phyloP scores from a whole-genome alignment of 2,113 vertebrate species.

The Emydocephalus ijimae region DNA sequence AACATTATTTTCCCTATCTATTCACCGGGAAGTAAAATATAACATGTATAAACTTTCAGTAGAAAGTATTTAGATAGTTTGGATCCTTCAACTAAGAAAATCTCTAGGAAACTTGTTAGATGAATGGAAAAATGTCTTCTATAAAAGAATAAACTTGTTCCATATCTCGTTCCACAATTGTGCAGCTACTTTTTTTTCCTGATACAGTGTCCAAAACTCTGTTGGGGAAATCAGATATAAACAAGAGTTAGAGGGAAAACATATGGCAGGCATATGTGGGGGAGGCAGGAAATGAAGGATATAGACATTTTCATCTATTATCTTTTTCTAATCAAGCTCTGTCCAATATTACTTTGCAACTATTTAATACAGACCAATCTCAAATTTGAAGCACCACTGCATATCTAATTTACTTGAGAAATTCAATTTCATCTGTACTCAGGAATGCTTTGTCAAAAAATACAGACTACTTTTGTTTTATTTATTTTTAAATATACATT shows the following conservation, averaged over 20 bases:
- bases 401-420: not conserved
- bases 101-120: not conserved
- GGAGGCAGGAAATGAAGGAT: not conserved
- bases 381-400: not conserved
- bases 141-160: not conserved
- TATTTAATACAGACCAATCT: not conserved
- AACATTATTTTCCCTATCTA: not conserved
- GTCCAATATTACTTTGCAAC: not conserved
- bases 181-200: not conserved
- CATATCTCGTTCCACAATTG: not conserved
- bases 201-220: not conserved
- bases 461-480: not conserved
- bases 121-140: not conserved
- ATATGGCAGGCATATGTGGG: not conserved
- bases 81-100: not conserved
- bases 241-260: not conserved
- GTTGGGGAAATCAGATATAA: not conserved
- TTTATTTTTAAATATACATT: not conserved
- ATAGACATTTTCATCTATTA: not conserved
- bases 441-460: not conserved
- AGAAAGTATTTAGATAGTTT: not conserved
- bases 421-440: not conserved
- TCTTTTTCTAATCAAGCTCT: not conserved
- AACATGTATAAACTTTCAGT: not conserved
- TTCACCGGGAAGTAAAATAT: conserved; percentile 21